These are phyloP conservation scores for Eupsittula cactorum DNA, from an alignment of 2,113 vertebrate species.

Conservation along the genomic window DNA sequence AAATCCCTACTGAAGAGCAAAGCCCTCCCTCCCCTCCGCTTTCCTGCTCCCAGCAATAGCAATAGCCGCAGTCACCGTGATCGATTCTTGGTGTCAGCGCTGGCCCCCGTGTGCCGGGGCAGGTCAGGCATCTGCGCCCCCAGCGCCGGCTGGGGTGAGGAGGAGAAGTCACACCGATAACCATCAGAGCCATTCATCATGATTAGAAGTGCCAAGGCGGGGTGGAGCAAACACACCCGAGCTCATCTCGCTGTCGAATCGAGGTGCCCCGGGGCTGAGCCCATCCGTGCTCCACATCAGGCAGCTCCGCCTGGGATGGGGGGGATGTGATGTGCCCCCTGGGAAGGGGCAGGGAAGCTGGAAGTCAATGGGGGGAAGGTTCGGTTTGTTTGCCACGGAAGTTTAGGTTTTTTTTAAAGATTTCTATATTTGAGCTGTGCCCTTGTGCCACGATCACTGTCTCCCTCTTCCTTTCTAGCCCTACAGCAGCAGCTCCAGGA, in stretches of 20 bases:
- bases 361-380: background rate
- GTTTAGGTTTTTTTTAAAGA: background rate
- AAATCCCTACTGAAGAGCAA: background rate
- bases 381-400: background rate
- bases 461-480: background rate
- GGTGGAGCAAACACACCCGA: background rate
- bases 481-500: background rate
- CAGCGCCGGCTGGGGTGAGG: background rate
- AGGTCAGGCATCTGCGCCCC: background rate
- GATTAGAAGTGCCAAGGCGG: background rate
- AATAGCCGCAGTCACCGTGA: background rate
- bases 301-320: background rate
- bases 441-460: background rate
- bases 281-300: accelerated
- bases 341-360: background rate
- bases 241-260: background rate
- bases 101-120: background rate
- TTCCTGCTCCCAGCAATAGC: background rate
- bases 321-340: background rate
- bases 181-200: background rate
- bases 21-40: background rate
- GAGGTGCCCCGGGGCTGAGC: background rate
- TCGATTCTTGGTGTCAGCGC: background rate
- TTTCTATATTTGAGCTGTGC: accelerated
- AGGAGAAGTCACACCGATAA: background rate